These are phyloP conservation scores for Lymantria dispar DNA, from an alignment of 2,888 invertebrate species.

Conservation along the genomic window DNA sequence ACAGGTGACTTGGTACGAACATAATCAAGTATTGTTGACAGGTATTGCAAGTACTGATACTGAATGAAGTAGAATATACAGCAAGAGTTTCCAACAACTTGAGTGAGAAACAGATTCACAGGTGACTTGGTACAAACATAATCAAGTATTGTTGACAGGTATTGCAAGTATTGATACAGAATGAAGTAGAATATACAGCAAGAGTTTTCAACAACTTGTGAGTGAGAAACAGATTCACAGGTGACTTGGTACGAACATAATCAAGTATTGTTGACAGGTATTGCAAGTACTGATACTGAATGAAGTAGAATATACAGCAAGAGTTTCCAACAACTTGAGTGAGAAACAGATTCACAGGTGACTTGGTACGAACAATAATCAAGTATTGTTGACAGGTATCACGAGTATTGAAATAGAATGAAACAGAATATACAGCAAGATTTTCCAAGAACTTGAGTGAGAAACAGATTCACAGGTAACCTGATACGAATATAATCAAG, in stretches of 20 bases:
- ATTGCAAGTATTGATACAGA: not conserved
- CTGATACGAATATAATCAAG: not conserved
- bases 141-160: conserved; percentile 12
- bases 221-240: not conserved
- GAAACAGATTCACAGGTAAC: not conserved
- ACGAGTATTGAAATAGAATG: no score
- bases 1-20: not conserved
- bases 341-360: no score
- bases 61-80: no score
- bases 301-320: no score
- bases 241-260: not conserved
- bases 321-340: no score
- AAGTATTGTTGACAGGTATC: conserved; percentile 12
- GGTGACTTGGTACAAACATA: not conserved
- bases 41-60: not conserved
- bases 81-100: no score
- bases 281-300: not conserved
- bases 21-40: conserved; percentile 13
- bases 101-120: not conserved
- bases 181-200: no score
- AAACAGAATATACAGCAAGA: no score
- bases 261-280: conserved; percentile 12
- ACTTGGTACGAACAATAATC: not conserved
- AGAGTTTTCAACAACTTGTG: no score
- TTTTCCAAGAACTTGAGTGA: no score